A percentile compares a stretch with the other conserved stretches of the same genome.
Conservation (phyloP, 2,113 vertebrate genomes). For the Promerops cafer region DNA sequence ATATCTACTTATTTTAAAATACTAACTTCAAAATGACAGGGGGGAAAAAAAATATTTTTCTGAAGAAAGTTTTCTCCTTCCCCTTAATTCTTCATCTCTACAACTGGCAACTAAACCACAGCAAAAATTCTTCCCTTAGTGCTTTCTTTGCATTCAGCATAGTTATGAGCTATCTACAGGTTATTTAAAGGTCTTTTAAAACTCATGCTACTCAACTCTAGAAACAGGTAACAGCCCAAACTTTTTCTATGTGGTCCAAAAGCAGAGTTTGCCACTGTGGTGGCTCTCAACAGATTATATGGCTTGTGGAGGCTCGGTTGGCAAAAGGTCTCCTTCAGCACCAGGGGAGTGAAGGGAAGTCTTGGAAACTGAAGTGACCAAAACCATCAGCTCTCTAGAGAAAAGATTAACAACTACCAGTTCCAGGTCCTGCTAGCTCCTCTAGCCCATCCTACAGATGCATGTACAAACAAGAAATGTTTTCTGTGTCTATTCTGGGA, state of each 20-base stretch:
- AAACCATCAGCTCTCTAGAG: not conserved
- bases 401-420: not conserved
- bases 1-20: not conserved
- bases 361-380: not conserved
- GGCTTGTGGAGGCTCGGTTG: not conserved
- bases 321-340: not conserved
- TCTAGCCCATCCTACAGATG: not conserved
- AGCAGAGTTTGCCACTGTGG: not conserved
- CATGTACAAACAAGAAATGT: not conserved
- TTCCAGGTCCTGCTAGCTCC: not conserved
- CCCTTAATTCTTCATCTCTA: not conserved
- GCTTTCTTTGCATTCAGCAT: not conserved
- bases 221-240: not conserved
- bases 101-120: not conserved
- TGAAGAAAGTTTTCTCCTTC: not conserved
- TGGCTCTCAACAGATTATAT: not conserved
- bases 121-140: not conserved
- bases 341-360: not conserved
- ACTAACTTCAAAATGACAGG: not conserved
- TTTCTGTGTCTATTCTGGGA: not conserved
- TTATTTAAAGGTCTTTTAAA: not conserved
- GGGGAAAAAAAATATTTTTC: rapidly evolving
- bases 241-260: not conserved
- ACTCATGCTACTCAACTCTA: not conserved
- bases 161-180: not conserved